These are phyloP conservation scores for Sclerodermus sp. DNA, from an alignment of 2,888 invertebrate genomes.

Conservation along the genomic window DNA sequence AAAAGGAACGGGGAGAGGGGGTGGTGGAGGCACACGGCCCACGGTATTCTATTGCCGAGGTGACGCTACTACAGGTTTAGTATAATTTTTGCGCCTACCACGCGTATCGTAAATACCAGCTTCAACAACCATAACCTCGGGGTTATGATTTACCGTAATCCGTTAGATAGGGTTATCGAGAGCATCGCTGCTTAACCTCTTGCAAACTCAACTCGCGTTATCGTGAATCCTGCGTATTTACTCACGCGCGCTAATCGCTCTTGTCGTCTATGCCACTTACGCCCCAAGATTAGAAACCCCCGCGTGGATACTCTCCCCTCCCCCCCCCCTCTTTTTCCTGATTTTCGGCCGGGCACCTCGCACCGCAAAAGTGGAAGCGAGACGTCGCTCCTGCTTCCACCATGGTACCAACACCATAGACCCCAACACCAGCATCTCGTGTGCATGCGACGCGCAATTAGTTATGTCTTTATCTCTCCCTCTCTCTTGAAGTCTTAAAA, in stretches of 20 bases:
- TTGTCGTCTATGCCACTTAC: slow-evolving; percentile 35
- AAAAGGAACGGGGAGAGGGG: too few species aligned
- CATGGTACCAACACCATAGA: too few species aligned
- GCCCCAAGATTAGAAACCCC: slow-evolving; percentile 10
- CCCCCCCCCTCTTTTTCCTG: background rate
- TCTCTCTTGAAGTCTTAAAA: background rate
- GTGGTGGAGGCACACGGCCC: too few species aligned
- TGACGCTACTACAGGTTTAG: too few species aligned
- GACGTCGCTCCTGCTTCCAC: too few species aligned
- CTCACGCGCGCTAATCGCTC: slow-evolving; percentile 49
- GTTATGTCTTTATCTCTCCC: slow-evolving; percentile 1
- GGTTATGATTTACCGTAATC: slow-evolving; percentile 43
- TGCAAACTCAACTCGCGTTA: slow-evolving; percentile 25
- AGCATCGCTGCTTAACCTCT: slow-evolving; percentile 36
- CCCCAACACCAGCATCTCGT: too few species aligned
- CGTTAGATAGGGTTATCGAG: slow-evolving; percentile 41
- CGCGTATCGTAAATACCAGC: slow-evolving; percentile 25
- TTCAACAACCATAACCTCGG: slow-evolving; percentile 19
- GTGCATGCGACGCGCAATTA: slow-evolving; percentile 1
- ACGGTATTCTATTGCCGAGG: too few species aligned
- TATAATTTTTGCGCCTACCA: background rate
- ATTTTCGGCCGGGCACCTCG: too few species aligned
- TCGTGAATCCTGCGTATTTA: slow-evolving; percentile 51
- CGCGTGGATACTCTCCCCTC: slow-evolving; percentile 3
- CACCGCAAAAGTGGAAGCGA: too few species aligned